A percentile compares a stretch with the other conserved stretches of the same genome.
phyloP scores from a whole-genome alignment of 2,797 vertebrate genomes.

The Gymnocypris eckloni region DNA sequence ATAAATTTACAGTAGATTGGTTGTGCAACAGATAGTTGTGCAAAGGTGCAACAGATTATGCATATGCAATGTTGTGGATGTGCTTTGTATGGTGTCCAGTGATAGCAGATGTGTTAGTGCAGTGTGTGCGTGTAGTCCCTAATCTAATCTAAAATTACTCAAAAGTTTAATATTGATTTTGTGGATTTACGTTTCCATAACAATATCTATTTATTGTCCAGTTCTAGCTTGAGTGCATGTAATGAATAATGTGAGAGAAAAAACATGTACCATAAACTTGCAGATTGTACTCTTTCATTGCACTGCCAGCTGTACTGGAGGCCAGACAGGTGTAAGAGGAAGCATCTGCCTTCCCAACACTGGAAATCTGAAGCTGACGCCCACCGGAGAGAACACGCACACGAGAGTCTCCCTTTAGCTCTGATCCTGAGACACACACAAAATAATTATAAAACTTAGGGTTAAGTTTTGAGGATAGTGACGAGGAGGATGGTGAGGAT shows the following conservation, averaged over 20 bases:
- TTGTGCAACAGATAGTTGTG: too few relatives aligned
- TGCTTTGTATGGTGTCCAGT: too few relatives aligned
- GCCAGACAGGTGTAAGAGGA: conserved; percentile 89
- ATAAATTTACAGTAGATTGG: too few relatives aligned
- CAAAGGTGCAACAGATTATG: too few relatives aligned
- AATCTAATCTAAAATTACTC: neutral
- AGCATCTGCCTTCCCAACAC: conserved; percentile 81
- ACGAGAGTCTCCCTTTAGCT: conserved; percentile 77
- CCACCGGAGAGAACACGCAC: conserved; percentile 90
- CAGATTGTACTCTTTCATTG: conserved; percentile 87
- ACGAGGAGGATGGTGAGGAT: neutral
- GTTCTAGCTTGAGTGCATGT: neutral
- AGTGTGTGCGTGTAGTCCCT: too few relatives aligned
- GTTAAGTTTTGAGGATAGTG: neutral
- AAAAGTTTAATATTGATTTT: neutral
- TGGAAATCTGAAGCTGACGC: conserved; percentile 89
- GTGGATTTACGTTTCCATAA: neutral
- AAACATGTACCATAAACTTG: conserved; percentile 86
- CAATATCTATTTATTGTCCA: neutral
- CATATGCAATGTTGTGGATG: too few relatives aligned
- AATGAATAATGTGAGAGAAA: neutral
- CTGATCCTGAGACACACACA: conserved; percentile 75
- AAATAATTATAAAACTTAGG: neutral
- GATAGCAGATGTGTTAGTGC: too few relatives aligned
- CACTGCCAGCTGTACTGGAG: conserved; percentile 84